Conservation (phyloP, 2,797 vertebrate genomes). For the Pitangus sulphuratus region DNA sequence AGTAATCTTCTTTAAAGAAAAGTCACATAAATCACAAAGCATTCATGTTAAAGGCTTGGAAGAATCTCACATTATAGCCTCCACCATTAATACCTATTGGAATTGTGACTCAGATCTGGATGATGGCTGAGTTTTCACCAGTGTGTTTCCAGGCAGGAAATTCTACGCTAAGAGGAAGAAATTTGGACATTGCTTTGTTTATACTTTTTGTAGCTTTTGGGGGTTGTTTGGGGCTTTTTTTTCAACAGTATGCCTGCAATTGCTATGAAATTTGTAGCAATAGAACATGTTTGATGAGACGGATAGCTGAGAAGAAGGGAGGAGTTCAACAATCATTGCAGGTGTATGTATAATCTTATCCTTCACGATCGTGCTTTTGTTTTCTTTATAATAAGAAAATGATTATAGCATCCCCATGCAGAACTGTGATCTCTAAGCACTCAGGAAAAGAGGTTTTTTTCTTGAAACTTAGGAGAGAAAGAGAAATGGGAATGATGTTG, state of each 20-base stretch:
- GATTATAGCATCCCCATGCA: background rate
- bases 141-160: background rate
- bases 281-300: background rate
- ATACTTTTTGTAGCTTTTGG: background rate
- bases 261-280: background rate
- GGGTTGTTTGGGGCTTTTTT: accelerated
- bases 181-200: background rate
- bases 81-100: accelerated
- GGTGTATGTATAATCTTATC: background rate
- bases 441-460: background rate
- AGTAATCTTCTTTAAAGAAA: background rate
- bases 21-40: background rate
- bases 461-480: background rate
- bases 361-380: background rate
- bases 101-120: background rate
- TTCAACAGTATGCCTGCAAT: background rate
- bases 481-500: background rate
- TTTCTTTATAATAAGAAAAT: background rate
- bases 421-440: background rate
- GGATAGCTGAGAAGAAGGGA: background rate
- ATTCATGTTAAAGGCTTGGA: background rate
- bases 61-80: background rate
- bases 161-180: background rate
- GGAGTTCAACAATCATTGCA: background rate
- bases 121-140: background rate